Evolutionary conservation across 2,113 vertebrate species (phyloP).

Genomic region (Acrocephalus arundinaceus): DNA sequence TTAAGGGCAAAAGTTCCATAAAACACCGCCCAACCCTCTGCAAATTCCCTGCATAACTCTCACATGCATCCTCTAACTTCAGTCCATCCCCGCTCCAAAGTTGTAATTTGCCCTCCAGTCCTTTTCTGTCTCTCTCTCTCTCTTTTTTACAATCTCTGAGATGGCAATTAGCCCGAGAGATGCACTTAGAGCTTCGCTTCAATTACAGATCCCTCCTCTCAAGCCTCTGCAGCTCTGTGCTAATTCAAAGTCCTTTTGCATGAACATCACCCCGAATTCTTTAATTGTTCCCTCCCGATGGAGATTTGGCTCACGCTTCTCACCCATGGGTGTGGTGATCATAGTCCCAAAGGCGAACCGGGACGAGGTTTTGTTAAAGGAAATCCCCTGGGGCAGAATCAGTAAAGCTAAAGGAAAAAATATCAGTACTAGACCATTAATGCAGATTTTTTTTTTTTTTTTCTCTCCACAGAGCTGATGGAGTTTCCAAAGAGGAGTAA

Average conservation of each 20-base stretch:
- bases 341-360: neutral
- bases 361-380: neutral
- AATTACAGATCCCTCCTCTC: constrained; percentile 49
- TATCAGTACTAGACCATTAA: neutral
- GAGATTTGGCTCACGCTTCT: constrained; percentile 21
- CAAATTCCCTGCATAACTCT: constrained; percentile 64
- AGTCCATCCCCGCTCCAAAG: constrained; percentile 31
- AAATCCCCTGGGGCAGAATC: neutral
- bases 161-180: constrained; percentile 57
- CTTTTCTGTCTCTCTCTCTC: neutral
- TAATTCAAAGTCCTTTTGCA: constrained; percentile 35
- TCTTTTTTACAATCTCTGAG: constrained; percentile 30
- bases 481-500: neutral
- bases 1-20: constrained; percentile 69
- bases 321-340: constrained; percentile 44
- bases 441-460: neutral
- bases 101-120: constrained; percentile 50
- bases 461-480: neutral
- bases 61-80: constrained; percentile 11
- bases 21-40: constrained; percentile 27
- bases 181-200: constrained; percentile 40
- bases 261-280: constrained; percentile 38
- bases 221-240: neutral
- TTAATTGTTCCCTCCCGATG: constrained; percentile 39
- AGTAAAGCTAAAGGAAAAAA: neutral